Conservation (phyloP, 1,140 invertebrate species). For the Drosophila rufa region DNA sequence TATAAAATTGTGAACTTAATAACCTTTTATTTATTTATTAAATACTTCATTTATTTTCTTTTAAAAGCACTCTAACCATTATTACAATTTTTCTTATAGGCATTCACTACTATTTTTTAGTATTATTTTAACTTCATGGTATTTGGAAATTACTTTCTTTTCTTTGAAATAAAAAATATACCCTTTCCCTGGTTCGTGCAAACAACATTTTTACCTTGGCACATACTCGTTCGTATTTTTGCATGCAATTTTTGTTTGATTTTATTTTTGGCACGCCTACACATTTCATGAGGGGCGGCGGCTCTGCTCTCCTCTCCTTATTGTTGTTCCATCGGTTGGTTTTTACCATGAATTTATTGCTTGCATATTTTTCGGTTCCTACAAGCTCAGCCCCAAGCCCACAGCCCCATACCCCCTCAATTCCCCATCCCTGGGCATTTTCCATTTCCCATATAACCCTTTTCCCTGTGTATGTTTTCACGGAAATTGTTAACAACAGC, state of each 20-base stretch:
- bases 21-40: too few relatives aligned
- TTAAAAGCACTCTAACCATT: too few relatives aligned
- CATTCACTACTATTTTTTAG: background rate
- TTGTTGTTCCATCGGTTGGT: conserved; percentile 53
- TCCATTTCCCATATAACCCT: background rate
- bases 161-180: background rate
- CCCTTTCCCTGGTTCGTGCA: background rate
- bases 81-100: background rate
- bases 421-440: background rate
- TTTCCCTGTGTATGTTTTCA: conserved; percentile 22
- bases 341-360: conserved; percentile 77
- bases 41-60: too few relatives aligned
- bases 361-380: conserved; percentile 69
- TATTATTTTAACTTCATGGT: background rate
- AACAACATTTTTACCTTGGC: conserved; percentile 2
- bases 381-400: conserved; percentile 24
- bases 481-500: conserved; percentile 78
- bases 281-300: conserved; percentile 27
- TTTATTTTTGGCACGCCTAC: conserved; percentile 75
- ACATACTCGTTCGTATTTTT: conserved; percentile 37
- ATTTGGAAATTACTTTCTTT: background rate
- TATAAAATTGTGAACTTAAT: too few relatives aligned
- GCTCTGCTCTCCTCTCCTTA: conserved; percentile 4
- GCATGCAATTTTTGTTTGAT: conserved; percentile 61
- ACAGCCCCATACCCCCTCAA: too few relatives aligned